These are phyloP conservation scores for Incurvaria masculella DNA, from an alignment of 2,888 invertebrate species.

Conservation along the genomic window DNA sequence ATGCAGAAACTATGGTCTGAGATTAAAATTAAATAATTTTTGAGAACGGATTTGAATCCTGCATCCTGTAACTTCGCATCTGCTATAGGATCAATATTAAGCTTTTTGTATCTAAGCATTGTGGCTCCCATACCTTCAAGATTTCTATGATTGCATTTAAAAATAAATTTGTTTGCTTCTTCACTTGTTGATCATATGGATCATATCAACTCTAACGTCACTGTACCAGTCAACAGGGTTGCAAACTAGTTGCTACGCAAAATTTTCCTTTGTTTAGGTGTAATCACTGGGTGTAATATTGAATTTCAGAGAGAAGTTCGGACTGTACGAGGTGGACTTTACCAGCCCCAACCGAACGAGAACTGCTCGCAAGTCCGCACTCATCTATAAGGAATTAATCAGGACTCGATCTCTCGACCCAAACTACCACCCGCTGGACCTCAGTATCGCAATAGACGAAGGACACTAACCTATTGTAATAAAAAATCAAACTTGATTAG, in stretches of 20 bases:
- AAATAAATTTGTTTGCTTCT: neutral
- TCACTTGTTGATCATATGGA: neutral
- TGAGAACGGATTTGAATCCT: too few relatives aligned
- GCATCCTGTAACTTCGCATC: too few relatives aligned
- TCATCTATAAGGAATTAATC: slow-evolving; percentile 48
- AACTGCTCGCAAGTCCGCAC: slow-evolving; percentile 59
- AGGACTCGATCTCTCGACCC: slow-evolving; percentile 29
- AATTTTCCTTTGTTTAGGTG: too few relatives aligned
- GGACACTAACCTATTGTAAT: slow-evolving; percentile 17
- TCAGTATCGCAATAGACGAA: slow-evolving; percentile 21
- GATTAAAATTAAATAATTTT: too few relatives aligned
- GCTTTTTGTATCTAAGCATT: too few relatives aligned
- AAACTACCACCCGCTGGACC: slow-evolving; percentile 22
- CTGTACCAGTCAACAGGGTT: too few relatives aligned
- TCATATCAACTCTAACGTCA: slow-evolving; percentile 1
- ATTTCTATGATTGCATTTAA: neutral
- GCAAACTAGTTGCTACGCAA: too few relatives aligned
- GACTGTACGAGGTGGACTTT: slow-evolving; percentile 64
- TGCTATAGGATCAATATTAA: too few relatives aligned
- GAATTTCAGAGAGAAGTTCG: slow-evolving; percentile 57
- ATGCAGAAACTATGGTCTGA: too few relatives aligned
- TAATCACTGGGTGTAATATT: too few relatives aligned
- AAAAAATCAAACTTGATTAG: too few relatives aligned
- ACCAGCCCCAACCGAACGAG: slow-evolving; percentile 53
- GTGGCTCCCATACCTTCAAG: too few relatives aligned